These are phyloP conservation scores for Nylanderia fulva DNA, from an alignment of 1,140 invertebrate genomes.

Conservation along the genomic window DNA sequence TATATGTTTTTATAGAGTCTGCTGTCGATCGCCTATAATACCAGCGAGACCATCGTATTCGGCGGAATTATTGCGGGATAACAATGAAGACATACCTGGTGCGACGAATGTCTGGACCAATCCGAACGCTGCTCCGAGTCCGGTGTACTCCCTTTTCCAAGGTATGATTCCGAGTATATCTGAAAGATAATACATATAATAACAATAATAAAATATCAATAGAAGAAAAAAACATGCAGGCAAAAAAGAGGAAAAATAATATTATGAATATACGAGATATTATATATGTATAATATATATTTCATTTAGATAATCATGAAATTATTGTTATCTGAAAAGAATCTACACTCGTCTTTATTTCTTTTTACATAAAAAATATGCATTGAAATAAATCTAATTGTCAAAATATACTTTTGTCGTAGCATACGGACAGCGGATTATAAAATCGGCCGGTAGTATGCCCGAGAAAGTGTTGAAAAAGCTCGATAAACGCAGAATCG, in stretches of 20 bases:
- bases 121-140: conserved; percentile 85
- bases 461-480: conserved; percentile 88
- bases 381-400: not conserved
- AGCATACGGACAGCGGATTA: conserved; percentile 49
- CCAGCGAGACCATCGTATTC: conserved; percentile 90
- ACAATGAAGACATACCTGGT: conserved; percentile 81
- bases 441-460: conserved; percentile 77
- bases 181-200: conserved; percentile 7
- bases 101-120: conserved; percentile 91
- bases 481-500: conserved; percentile 87
- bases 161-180: conserved; percentile 42
- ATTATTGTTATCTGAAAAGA: not conserved
- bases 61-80: conserved; percentile 85
- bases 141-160: conserved; percentile 69
- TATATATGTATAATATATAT: no score
- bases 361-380: no score
- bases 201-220: not conserved
- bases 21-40: conserved; percentile 92
- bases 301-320: not conserved
- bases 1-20: conserved; percentile 87
- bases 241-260: no score
- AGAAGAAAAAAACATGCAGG: no score
- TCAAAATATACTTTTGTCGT: not conserved
- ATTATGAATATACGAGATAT: conserved; percentile 15
- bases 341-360: no score